Percentiles rank a stretch among this genome's conserved stretches.
phyloP scores from a whole-genome alignment of 2,888 invertebrate genomes.

The Patella pellucida region DNA sequence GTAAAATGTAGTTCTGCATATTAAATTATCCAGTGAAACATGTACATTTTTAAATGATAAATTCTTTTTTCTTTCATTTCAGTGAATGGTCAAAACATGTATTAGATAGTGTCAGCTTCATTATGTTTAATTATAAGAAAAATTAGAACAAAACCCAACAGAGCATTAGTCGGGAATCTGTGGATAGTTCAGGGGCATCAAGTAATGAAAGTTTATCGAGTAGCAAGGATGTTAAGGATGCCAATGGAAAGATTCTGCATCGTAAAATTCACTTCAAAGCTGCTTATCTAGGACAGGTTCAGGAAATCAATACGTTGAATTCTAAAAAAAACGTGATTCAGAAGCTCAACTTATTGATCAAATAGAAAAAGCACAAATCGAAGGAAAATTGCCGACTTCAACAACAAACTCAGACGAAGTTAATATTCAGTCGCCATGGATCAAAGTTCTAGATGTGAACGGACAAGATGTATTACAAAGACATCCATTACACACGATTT shows the following conservation, averaged over 20 bases:
- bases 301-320: slow-evolving; percentile 60
- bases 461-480: slow-evolving; percentile 67
- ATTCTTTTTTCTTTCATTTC: no score
- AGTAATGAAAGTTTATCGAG: slow-evolving; percentile 47
- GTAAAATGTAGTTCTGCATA: no score
- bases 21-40: no score
- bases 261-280: slow-evolving; percentile 41
- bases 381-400: slow-evolving; percentile 60
- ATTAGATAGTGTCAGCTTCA: no score
- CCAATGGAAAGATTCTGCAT: slow-evolving; percentile 45
- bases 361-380: slow-evolving; percentile 69
- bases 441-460: slow-evolving; percentile 60
- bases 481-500: slow-evolving; percentile 67
- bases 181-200: slow-evolving; percentile 35
- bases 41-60: no score
- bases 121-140: slow-evolving; percentile 13
- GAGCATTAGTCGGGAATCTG: slow-evolving; percentile 32
- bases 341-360: slow-evolving; percentile 68
- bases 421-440: slow-evolving; percentile 63
- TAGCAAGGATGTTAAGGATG: slow-evolving; percentile 44
- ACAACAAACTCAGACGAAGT: slow-evolving; percentile 62
- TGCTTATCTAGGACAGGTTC: slow-evolving; percentile 60
- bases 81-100: no score
- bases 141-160: slow-evolving; percentile 26
- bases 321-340: slow-evolving; percentile 58